These are phyloP conservation scores for Calvadosia cruxmelitensis DNA, from an alignment of 30 jellyfish, hydroid and myxozoan species.

Conservation along the genomic window DNA sequence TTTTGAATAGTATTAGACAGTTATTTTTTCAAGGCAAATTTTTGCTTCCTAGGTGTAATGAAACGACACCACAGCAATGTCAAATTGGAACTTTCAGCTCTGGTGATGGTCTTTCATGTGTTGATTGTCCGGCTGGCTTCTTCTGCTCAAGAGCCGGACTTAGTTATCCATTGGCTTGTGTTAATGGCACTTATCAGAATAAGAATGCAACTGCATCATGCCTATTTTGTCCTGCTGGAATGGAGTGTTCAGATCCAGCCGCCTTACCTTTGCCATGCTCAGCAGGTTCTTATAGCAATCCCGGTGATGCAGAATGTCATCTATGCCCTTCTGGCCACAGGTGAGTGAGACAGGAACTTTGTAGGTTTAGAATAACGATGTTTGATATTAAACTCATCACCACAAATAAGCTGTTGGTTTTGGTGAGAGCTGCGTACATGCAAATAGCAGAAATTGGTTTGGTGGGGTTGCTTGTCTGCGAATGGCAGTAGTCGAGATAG, in stretches of 20 bases:
- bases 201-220: slow-evolving; percentile 49
- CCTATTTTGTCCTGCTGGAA: slow-evolving; percentile 64
- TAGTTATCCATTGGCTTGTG: slow-evolving; percentile 44
- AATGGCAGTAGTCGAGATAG: too few relatives aligned
- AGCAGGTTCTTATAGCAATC: slow-evolving; percentile 46
- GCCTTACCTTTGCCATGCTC: slow-evolving; percentile 46
- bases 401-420: too few relatives aligned
- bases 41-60: slow-evolving; percentile 47
- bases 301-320: slow-evolving; percentile 37
- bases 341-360: slow-evolving; percentile 9
- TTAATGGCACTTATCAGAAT: slow-evolving; percentile 78
- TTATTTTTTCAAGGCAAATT: too few relatives aligned
- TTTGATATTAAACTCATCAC: too few relatives aligned
- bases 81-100: slow-evolving; percentile 32
- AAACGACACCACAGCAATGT: slow-evolving; percentile 38
- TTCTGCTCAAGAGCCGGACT: slow-evolving; percentile 53
- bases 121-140: slow-evolving; percentile 56
- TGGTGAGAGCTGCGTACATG: too few relatives aligned
- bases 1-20: background rate
- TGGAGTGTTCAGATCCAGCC: slow-evolving; percentile 23
- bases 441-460: too few relatives aligned
- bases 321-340: slow-evolving; percentile 52
- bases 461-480: too few relatives aligned
- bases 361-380: too few relatives aligned
- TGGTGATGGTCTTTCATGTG: slow-evolving; percentile 40